These are phyloP conservation scores for Cephus runcator DNA, from an alignment of 2,888 invertebrate genomes.

Conservation along the genomic window DNA sequence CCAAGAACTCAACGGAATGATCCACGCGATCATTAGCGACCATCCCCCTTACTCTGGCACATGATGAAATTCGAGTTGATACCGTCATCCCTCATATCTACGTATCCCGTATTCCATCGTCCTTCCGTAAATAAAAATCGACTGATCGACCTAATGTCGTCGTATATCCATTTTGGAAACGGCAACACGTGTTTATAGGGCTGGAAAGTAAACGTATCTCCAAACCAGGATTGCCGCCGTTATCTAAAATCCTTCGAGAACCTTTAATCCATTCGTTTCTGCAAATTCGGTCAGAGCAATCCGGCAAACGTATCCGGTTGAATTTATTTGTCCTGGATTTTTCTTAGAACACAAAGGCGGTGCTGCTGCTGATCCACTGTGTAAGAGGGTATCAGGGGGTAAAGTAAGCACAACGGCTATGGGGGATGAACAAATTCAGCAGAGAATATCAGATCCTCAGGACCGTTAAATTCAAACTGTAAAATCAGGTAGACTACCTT, in stretches of 20 bases:
- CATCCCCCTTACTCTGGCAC: conserved; percentile 3
- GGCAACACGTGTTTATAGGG: background rate
- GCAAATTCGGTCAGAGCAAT: conserved; percentile 1
- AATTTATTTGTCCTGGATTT: background rate
- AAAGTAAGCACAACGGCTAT: background rate
- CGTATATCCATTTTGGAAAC: background rate
- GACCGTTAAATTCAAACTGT: background rate
- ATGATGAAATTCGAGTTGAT: background rate
- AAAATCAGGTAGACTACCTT: background rate
- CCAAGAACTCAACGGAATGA: background rate
- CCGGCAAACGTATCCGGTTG: background rate
- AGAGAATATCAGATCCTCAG: background rate
- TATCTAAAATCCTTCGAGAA: background rate
- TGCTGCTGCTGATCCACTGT: background rate
- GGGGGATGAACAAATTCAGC: background rate
- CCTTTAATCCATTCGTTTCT: background rate
- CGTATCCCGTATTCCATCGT: background rate
- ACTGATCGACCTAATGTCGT: background rate
- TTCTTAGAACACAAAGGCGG: background rate
- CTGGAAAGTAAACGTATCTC: background rate
- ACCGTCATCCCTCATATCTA: background rate
- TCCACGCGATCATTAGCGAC: background rate
- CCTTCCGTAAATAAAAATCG: background rate
- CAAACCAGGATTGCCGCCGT: background rate
- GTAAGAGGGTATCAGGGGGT: background rate